Evolutionary conservation across 1,140 invertebrate species (phyloP).

Genomic region (Drosophila repletoides): DNA sequence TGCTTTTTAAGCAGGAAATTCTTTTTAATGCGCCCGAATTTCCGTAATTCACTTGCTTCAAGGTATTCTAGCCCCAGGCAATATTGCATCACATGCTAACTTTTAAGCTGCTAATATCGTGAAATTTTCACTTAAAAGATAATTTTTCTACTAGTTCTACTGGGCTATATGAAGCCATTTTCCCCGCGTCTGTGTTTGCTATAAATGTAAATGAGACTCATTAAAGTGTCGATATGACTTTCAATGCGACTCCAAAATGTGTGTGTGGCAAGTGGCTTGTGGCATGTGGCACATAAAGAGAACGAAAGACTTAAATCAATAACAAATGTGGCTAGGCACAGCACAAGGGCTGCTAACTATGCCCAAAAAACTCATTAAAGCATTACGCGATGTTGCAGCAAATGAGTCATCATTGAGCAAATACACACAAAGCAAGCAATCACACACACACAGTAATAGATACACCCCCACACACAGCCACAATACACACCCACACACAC

Average conservation of each 20-base stretch:
- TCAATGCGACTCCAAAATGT: constrained; percentile 56
- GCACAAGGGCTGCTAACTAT: neutral
- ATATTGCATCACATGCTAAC: too few species aligned
- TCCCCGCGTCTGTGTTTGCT: constrained; percentile 32
- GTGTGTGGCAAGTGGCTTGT: constrained; percentile 22
- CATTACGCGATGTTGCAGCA: constrained; percentile 57
- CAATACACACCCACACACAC: neutral
- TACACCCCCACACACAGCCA: neutral
- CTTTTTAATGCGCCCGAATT: too few species aligned
- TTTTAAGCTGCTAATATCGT: too few species aligned
- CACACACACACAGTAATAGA: neutral
- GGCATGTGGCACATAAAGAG: constrained; percentile 38
- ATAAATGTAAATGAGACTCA: constrained; percentile 74
- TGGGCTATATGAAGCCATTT: too few species aligned
- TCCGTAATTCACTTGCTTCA: too few species aligned
- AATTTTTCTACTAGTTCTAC: too few species aligned
- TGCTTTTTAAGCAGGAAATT: too few species aligned
- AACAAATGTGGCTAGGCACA: too few species aligned
- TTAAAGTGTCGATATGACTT: constrained; percentile 75
- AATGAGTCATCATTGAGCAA: constrained; percentile 65
- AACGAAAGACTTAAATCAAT: too few species aligned
- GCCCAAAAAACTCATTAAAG: constrained; percentile 68
- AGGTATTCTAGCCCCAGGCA: too few species aligned
- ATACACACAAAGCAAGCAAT: constrained; percentile 35
- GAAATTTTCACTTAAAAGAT: too few species aligned